Evolutionary conservation across 92 coral and sea anemone genomes (phyloP).

Genomic region (Epizoanthus ramosus): DNA sequence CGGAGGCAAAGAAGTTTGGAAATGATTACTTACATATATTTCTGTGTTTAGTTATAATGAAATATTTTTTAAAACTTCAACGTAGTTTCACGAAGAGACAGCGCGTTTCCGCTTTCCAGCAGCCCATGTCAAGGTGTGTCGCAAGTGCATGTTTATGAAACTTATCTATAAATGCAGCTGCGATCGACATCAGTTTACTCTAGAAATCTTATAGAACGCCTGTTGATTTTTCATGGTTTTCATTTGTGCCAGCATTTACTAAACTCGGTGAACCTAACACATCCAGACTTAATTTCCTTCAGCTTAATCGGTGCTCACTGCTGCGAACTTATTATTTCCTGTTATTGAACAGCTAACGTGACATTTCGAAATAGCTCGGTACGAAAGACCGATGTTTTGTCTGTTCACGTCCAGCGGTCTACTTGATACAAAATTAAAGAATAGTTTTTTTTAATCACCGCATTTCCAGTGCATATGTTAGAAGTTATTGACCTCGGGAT

Average conservation of each 20-base stretch:
- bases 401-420: not conserved
- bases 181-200: not conserved
- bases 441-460: not conserved
- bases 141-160: not conserved
- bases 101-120: constrained; percentile 40
- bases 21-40: not conserved
- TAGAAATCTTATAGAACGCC: too few relatives aligned
- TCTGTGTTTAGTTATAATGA: not conserved
- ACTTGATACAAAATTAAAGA: not conserved
- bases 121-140: constrained; percentile 24
- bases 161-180: not conserved
- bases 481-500: not conserved
- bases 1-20: not conserved
- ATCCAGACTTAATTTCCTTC: not conserved
- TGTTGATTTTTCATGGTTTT: not conserved
- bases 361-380: not conserved
- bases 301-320: not conserved
- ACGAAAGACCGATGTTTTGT: not conserved
- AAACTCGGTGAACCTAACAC: not conserved
- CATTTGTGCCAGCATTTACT: too few relatives aligned
- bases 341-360: constrained; percentile 9
- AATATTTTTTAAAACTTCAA: not conserved
- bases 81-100: constrained; percentile 17
- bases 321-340: not conserved
- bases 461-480: not conserved